These are phyloP conservation scores for Rhyacophila brunnea DNA, from an alignment of 1,140 invertebrate species.

Conservation along the genomic window DNA sequence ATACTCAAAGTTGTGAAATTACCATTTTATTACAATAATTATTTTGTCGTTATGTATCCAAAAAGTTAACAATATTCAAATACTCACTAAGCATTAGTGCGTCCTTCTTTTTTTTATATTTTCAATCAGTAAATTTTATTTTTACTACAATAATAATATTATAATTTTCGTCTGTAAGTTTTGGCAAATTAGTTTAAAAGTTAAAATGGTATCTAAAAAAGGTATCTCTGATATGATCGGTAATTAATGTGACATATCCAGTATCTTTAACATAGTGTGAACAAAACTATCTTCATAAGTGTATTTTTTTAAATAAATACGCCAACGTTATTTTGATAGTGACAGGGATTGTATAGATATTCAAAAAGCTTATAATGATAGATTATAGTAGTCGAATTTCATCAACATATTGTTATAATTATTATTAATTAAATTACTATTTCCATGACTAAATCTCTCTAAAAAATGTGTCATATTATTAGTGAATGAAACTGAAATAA, in stretches of 20 bases:
- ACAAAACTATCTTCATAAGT: constrained; percentile 27
- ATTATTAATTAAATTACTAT: constrained; percentile 9
- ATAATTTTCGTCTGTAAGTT: no score
- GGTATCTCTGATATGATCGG: constrained; percentile 32
- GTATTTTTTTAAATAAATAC: constrained; percentile 35
- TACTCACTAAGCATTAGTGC: no score
- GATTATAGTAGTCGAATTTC: constrained; percentile 24
- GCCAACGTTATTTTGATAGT: constrained; percentile 35
- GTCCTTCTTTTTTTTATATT: no score
- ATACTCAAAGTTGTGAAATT: constrained; percentile 36
- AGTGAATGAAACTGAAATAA: constrained; percentile 33
- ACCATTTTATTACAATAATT: constrained; percentile 12
- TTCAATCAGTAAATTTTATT: no score
- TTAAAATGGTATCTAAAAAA: no score
- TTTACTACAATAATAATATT: no score
- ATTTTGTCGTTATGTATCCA: not conserved
- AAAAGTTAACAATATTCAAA: no score
- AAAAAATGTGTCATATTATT: constrained; percentile 34
- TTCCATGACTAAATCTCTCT: constrained; percentile 36
- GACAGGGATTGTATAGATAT: constrained; percentile 33
- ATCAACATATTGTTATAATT: constrained; percentile 15
- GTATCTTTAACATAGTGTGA: constrained; percentile 29
- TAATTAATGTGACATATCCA: constrained; percentile 37
- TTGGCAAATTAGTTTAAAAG: no score
- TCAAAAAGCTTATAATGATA: constrained; percentile 27